Evolutionary conservation across 2,113 vertebrate genomes (phyloP), one percentile per base, ranked within the genome.

Genomic region (Hippocampus comes): DNA sequence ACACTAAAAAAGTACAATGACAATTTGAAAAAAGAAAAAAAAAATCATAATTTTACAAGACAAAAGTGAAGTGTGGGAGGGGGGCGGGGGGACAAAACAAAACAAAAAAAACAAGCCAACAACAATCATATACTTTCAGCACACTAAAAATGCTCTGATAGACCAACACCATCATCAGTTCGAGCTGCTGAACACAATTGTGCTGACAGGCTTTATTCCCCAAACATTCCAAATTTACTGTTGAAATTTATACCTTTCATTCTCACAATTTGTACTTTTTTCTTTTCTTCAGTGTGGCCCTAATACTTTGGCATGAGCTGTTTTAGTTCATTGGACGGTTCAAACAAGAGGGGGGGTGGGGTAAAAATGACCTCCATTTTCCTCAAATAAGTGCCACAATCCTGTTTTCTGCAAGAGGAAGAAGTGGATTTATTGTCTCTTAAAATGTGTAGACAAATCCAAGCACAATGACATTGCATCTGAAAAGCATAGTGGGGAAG

Each of bases 361-460:
- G 30, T 30, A 30, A 48, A 48, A 48, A 48, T 48, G 46, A 14
- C 46, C 12, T 48, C 46, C 3, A 49, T 49, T 49, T 18, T 49
- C 15, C 5, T 49, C 48, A 49, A 49, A 43, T 2, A 43, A 49
- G 48, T 8, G 21, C 53, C n/a, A 9, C 21, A 55, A 55, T 3
- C 2, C 3, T 11, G 53, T 55, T 55, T 51, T 51, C 18, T 20
- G 20, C 49, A 18, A 51, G 49, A 51, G 49, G 5, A 51, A 55
- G 10, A 21, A 46, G 57, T 60, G 67, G 78, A 81, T 79, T 81
- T 78, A 83, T 79, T 74, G 81, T 80, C 77, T 77, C 60, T 72
- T 73, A 75, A 79, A 88, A 85, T 74, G 87, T 82, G 82, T 81
- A 81, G 79, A 80, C 83, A 78, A 83, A 76, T 77, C 76, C 1